Percentiles rank a stretch among this genome's conserved stretches.
Evolutionary conservation across 2,888 invertebrate genomes (phyloP).

Genomic region (Polietes domitor): DNA sequence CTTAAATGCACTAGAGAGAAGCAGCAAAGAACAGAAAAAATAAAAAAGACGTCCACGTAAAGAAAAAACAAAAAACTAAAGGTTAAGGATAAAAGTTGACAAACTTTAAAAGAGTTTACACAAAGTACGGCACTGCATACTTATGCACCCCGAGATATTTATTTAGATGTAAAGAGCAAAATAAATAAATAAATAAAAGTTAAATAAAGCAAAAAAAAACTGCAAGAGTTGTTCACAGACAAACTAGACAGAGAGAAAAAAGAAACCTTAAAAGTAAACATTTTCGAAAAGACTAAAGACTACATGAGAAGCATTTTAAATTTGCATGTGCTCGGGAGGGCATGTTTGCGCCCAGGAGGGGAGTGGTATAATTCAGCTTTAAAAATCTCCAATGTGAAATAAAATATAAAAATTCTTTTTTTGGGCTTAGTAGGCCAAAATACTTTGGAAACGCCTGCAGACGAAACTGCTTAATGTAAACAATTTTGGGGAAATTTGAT

Average conservation of each 20-base stretch:
- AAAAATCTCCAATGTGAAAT: too few species aligned
- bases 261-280: conserved; percentile 54
- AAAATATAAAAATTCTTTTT: too few species aligned
- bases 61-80: conserved; percentile 44
- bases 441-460: too few species aligned
- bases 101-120: conserved; percentile 48
- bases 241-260: too few species aligned
- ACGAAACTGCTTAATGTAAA: too few species aligned
- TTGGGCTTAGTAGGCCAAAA: too few species aligned
- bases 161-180: conserved; percentile 32
- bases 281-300: conserved; percentile 28
- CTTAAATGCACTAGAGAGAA: conserved; percentile 45
- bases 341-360: too few species aligned
- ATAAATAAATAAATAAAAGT: conserved; percentile 38
- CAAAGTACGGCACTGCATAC: background rate
- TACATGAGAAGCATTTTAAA: background rate
- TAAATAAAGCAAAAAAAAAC: conserved; percentile 32
- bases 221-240: conserved; percentile 16
- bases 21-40: background rate
- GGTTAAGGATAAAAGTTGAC: conserved; percentile 66
- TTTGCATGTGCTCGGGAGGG: too few species aligned
- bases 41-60: background rate
- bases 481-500: too few species aligned
- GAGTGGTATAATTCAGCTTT: too few species aligned
- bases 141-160: background rate